These are phyloP conservation scores for Tenthredo mesomela DNA, from an alignment of 2,888 invertebrate genomes.

Conservation along the genomic window DNA sequence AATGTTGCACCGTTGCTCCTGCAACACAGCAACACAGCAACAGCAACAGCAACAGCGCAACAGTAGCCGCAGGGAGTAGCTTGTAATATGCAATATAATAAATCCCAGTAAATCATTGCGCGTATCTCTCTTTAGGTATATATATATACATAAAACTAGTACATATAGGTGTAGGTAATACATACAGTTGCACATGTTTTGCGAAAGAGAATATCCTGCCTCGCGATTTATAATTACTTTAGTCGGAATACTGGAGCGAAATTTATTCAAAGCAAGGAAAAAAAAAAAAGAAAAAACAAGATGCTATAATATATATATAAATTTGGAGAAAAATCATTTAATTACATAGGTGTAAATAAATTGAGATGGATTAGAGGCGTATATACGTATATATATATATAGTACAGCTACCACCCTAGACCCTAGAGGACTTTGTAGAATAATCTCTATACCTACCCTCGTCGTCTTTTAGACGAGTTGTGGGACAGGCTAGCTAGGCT, in stretches of 20 bases:
- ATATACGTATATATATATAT: neutral
- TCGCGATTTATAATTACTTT: neutral
- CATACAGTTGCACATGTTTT: neutral
- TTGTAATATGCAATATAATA: constrained; percentile 5
- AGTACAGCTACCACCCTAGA: neutral
- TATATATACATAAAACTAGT: neutral
- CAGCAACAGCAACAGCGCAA: neutral
- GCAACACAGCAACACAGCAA: neutral
- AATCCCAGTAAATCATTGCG: neutral
- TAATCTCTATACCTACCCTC: constrained; percentile 19
- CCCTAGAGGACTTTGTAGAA: neutral
- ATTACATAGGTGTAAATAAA: neutral
- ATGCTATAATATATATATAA: neutral
- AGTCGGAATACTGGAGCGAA: neutral
- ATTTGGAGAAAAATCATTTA: too few species aligned
- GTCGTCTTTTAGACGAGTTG: constrained; percentile 7
- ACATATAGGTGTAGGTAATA: neutral
- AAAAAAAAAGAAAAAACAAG: neutral
- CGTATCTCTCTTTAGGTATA: neutral
- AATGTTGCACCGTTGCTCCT: neutral
- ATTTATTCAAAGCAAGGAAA: neutral
- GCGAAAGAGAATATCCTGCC: neutral
- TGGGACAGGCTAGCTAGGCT: constrained; percentile 12
- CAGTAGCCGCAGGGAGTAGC: constrained; percentile 10
- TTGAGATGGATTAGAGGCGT: constrained; percentile 3